phyloP scores from a whole-genome alignment of 2,888 invertebrate genomes.

The Tryphoninae sp. region DNA sequence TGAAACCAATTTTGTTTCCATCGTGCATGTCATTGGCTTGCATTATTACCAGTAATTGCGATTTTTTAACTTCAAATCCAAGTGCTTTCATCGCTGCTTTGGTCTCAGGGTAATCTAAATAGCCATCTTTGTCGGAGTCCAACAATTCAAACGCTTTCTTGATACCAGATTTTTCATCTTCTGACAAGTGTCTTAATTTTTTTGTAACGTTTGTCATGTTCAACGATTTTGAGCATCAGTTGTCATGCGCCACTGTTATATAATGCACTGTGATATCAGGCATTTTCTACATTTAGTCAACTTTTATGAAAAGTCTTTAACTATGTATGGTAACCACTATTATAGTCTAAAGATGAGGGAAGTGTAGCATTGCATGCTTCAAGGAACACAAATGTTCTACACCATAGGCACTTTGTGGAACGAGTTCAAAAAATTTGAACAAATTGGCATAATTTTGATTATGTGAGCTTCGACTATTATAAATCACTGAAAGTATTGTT shows the following conservation, averaged over 20 bases:
- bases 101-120: constrained; percentile 72
- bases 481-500: no score
- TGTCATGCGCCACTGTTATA: not conserved
- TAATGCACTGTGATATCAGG: not conserved
- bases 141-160: constrained; percentile 69
- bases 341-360: no score
- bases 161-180: constrained; percentile 66
- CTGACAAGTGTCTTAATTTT: constrained; percentile 59
- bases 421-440: no score
- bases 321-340: no score
- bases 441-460: no score
- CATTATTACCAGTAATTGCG: constrained; percentile 69
- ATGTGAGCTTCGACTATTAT: no score
- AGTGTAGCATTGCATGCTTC: no score
- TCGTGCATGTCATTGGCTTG: constrained; percentile 64
- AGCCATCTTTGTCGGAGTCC: constrained; percentile 71
- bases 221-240: not conserved
- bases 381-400: no score
- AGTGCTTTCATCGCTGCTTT: constrained; percentile 71
- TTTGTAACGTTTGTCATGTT: constrained; percentile 46
- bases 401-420: no score
- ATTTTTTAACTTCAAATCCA: constrained; percentile 70
- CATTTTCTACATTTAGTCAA: not conserved
- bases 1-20: constrained; percentile 61
- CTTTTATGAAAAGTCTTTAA: not conserved